Evolutionary conservation across 2,888 invertebrate species (phyloP), one percentile per base, ranked within the genome.

Genomic region (Poecilus cupreus): DNA sequence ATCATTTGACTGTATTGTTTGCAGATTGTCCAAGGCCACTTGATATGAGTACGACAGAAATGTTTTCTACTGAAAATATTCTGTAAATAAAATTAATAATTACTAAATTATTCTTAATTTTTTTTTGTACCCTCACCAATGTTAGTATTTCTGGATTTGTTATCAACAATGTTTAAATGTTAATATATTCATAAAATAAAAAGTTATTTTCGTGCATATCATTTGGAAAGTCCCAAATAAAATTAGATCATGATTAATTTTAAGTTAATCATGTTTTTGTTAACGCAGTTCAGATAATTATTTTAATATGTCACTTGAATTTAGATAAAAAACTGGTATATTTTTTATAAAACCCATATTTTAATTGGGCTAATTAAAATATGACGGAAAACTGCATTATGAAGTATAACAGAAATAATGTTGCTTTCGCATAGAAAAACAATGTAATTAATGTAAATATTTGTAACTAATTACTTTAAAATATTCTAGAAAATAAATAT

Each of bases 11-110:
- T 54, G 54, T 32, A 37, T 68, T 68, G 64, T 68, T 68, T 64
- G 64, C 16, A 10, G 37, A 68, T 68, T 68, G 51, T 68, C 64
- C 64, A 68, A 68, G 37, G 64, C 37, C 64, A 68, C 60, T 60
- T 60, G 60, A 24, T 60, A 13, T 60, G 22, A 57, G 57, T 57
- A 11, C 8, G 20, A 22, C 32, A 68, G 37, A 37, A 16, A 10
- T 18, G 3, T 68, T 68, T 68, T 68, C 64, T 18, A 37, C 13
- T 18, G 64, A 68, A 37, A 68, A 68, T 68, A 68, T 68, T 68
- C 64, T 68, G 64, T 4, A 68, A 68, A 16, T 11, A 68, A 64
- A 68, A 68, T 16, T 16, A 5, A 37, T 13, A 16, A 8, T 68
- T 68, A 68, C 11, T 68, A 68, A 10, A n/a, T 1, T 8, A 57